phyloP scores from a whole-genome alignment of 2,888 invertebrate species.

The Ischnura elegans region DNA sequence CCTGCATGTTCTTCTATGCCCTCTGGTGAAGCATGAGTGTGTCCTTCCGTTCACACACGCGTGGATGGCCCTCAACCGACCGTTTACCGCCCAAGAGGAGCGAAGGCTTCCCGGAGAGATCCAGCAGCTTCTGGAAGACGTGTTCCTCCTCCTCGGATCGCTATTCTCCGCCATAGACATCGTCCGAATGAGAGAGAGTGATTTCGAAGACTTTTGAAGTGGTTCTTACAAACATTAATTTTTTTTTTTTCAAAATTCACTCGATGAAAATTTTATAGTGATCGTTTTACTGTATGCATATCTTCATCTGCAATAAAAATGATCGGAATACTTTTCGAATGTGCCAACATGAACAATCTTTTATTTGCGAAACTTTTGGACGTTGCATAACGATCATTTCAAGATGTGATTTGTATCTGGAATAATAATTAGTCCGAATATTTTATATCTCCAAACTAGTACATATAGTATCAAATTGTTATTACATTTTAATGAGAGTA shows the following conservation, averaged over 20 bases:
- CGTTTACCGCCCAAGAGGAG: neutral
- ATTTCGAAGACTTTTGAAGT: neutral
- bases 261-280: too few species aligned
- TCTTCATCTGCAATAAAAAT: too few species aligned
- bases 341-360: too few species aligned
- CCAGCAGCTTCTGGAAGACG: neutral
- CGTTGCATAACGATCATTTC: too few species aligned
- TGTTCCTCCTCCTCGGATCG: neutral
- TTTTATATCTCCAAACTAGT: too few species aligned
- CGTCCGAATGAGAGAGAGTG: neutral
- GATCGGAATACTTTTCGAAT: neutral
- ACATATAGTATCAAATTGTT: neutral
- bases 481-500: neutral
- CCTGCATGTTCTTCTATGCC: neutral
- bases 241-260: neutral
- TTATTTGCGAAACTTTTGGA: too few species aligned
- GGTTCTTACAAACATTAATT: neutral
- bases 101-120: neutral
- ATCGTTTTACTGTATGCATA: too few species aligned
- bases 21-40: neutral
- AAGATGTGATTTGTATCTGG: neutral
- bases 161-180: neutral
- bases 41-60: neutral
- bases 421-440: neutral
- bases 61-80: neutral